Percentiles rank a stretch among this genome's conserved stretches.
Conservation (phyloP, 2,113 vertebrate genomes). For the Micronycteris hirsuta region DNA sequence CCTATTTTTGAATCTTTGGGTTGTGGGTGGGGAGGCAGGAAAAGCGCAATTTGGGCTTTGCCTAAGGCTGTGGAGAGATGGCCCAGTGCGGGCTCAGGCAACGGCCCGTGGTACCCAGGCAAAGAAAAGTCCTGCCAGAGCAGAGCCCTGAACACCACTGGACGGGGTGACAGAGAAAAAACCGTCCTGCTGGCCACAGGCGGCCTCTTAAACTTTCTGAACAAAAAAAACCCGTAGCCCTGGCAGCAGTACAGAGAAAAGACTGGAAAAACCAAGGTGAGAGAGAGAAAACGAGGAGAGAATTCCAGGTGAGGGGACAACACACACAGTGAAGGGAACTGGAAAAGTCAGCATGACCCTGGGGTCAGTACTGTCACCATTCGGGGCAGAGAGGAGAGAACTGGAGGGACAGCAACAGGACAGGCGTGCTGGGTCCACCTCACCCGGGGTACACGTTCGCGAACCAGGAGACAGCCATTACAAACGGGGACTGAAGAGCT, state of each 20-base stretch:
- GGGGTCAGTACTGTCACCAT: not conserved
- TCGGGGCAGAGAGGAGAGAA: not conserved
- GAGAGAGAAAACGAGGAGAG: not conserved
- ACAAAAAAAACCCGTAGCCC: not conserved
- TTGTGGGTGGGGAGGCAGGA: accelerated
- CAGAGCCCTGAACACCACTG: not conserved
- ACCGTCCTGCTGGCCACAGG: not conserved
- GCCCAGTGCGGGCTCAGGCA: not conserved
- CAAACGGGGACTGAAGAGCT: not conserved
- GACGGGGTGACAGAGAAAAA: accelerated
- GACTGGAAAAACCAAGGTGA: not conserved
- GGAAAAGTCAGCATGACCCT: not conserved
- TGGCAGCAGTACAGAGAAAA: not conserved
- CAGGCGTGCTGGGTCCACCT: not conserved
- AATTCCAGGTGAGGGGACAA: no score
- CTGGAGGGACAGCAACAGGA: no score
- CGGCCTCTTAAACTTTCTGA: not conserved
- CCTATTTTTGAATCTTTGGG: not conserved
- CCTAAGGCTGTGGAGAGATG: not conserved
- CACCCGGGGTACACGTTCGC: not conserved
- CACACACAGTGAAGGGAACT: no score
- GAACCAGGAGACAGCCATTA: not conserved
- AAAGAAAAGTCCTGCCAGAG: not conserved
- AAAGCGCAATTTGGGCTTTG: not conserved
- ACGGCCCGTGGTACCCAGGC: accelerated